Percentiles rank a stretch among this genome's conserved stretches.
phyloP scores from a whole-genome alignment of 2,888 invertebrate genomes.

The Capitulum mitella region DNA sequence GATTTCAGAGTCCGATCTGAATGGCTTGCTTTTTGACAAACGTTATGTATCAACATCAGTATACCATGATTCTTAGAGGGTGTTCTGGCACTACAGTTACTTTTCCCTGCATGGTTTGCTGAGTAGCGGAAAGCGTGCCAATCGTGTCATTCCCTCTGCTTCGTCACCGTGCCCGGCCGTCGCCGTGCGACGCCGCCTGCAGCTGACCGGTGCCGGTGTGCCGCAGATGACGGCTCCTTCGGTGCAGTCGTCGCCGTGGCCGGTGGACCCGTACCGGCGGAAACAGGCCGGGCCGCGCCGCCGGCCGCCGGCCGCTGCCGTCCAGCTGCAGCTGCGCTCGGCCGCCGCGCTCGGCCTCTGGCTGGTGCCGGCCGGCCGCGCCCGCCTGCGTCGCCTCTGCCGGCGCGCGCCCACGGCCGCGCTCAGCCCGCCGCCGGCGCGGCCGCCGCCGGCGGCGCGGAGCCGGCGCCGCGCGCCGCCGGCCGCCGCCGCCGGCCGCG shows the following conservation, averaged over 20 bases:
- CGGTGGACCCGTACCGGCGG: constrained; percentile 23
- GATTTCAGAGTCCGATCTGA: no score
- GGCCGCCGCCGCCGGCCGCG: not conserved
- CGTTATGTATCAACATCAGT: no score
- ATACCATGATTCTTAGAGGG: no score
- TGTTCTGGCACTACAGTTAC: no score
- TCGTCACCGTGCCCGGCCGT: no score
- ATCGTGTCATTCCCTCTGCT: no score
- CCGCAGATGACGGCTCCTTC: constrained; percentile 8
- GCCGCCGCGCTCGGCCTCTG: not conserved
- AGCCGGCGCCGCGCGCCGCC: not conserved
- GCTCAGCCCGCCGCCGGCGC: not conserved
- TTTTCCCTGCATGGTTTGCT: no score
- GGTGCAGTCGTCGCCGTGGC: constrained; percentile 12
- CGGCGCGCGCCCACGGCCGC: not conserved
- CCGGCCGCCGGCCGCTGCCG: not conserved
- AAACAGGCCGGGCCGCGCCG: not conserved
- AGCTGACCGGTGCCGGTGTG: no score
- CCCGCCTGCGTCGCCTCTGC: not conserved
- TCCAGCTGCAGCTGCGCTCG: not conserved
- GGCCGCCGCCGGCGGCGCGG: not conserved
- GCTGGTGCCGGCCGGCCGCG: not conserved
- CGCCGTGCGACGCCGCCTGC: no score
- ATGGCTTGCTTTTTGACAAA: no score
- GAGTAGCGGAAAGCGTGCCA: no score